Evolutionary conservation across 2,888 invertebrate genomes (phyloP).

Genomic region (Thecophora atra): DNA sequence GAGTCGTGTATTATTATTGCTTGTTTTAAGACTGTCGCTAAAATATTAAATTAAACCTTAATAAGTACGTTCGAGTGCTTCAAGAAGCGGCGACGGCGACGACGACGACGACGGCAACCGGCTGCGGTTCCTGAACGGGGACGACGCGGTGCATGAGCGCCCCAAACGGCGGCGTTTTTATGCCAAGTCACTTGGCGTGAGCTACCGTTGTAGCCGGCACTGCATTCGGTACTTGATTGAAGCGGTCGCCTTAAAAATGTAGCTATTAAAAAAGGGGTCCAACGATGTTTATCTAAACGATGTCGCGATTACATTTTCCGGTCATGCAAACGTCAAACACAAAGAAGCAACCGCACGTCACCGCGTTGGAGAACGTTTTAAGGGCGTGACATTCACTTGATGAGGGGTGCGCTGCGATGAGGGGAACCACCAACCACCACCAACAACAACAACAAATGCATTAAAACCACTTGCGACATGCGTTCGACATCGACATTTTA

Average conservation of each 20-base stretch:
- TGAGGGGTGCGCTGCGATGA: neutral
- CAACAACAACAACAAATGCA: slow-evolving; percentile 15
- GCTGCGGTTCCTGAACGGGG: neutral
- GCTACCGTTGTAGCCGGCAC: neutral
- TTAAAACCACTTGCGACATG: slow-evolving; percentile 45
- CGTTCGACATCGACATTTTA: slow-evolving; percentile 39
- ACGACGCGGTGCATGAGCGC: neutral
- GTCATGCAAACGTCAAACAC: slow-evolving; percentile 47
- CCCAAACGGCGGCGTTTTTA: neutral
- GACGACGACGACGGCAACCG: neutral
- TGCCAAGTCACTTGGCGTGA: neutral
- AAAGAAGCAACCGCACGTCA: slow-evolving; percentile 37
- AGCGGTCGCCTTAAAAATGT: neutral
- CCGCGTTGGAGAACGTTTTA: neutral
- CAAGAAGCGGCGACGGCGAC: neutral
- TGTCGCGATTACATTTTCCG: slow-evolving; percentile 49
- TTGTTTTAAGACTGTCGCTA: slow-evolving; percentile 20
- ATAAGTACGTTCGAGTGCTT: slow-evolving; percentile 13
- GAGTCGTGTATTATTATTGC: slow-evolving; percentile 8
- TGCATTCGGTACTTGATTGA: slow-evolving; percentile 3
- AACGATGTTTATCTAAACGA: slow-evolving; percentile 34
- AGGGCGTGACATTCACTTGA: neutral
- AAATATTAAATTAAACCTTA: slow-evolving; percentile 26
- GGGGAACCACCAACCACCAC: neutral
- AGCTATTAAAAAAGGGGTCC: slow-evolving; percentile 9